Base-by-base conservation (phyloP, 2,797 vertebrate genomes). In the Bradypus variegatus region DNA sequence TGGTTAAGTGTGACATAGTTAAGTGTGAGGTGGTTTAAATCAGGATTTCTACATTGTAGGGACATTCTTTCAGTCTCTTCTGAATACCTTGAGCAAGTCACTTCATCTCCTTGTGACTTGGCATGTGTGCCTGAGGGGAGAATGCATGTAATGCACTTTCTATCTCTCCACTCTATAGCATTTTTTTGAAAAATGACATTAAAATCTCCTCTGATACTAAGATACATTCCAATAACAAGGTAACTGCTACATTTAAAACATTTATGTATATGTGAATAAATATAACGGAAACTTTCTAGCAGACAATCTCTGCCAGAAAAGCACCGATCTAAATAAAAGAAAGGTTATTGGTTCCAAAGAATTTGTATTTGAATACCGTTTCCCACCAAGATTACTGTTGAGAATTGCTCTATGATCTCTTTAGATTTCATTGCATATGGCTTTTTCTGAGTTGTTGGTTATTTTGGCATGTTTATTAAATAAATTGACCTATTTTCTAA, bases 131-230 rank as follows among this genome's bases (percentile, higher is more conserved):
- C 84, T 87, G 29, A 8, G 41, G 78, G 48, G 14, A 15, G 65
- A 75, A 53, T 41, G 31, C 19, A 55, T n/a, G 69, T 58, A 41
- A 70, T 41, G 6, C 15, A 41, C 16, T 36, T 55, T 88, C 38
- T 80, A 33, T 91, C 86, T 92, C 53, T 88, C 36, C 33, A 36
- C 14, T 91, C 23, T 31, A 14, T 21, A 89, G 38, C 69, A 38
- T 29, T 90, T 94, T 94, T 95, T 38, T 80, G 77, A 64, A 91
- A 86, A 72, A 62, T 84, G 29, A 25, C 41, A 88, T 85, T 86
- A 58, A 88, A 89, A 15, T 79, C 33, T 93, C 90, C 48, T 55
- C 33, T 94, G 69, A 78, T 84, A 45, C 2, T 90, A 62, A 84
- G 58, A 55, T 83, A 62, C 3, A 81, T 90, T 81, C 60, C 33